phyloP scores from a whole-genome alignment of 2,888 invertebrate genomes.

The Ennomos fuscantarius region DNA sequence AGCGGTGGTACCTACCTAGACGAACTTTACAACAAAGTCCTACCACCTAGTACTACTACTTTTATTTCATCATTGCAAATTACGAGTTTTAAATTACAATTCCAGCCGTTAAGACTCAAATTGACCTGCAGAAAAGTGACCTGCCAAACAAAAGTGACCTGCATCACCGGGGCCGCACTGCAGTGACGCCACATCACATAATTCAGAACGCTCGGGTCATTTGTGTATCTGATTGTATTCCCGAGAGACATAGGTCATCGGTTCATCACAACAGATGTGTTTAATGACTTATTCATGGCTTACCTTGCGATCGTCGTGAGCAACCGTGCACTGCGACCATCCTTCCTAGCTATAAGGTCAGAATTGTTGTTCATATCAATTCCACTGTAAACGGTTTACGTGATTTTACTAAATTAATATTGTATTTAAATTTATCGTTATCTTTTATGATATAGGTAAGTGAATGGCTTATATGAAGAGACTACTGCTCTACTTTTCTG shows the following conservation, averaged over 20 bases:
- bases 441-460: neutral
- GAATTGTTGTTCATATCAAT: conserved; percentile 5
- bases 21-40: no score
- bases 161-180: neutral
- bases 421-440: neutral
- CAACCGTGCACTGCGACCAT: conserved; percentile 39
- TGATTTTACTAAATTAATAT: conserved; percentile 3
- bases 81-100: no score
- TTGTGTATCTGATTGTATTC: conserved; percentile 51
- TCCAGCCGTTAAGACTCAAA: no score
- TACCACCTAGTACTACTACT: no score
- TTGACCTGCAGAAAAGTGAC: no score
- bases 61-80: no score
- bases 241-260: conserved; percentile 63
- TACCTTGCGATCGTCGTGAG: conserved; percentile 51
- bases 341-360: conserved; percentile 42
- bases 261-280: conserved; percentile 61
- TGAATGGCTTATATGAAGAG: no score
- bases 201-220: conserved; percentile 41
- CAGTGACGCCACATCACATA: conserved; percentile 12
- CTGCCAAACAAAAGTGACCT: no score
- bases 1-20: no score
- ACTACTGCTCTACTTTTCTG: no score
- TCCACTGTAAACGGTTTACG: neutral
- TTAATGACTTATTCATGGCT: conserved; percentile 73